These are phyloP conservation scores for Scaptomyza flava DNA, from an alignment of 2,888 invertebrate genomes.

Conservation along the genomic window DNA sequence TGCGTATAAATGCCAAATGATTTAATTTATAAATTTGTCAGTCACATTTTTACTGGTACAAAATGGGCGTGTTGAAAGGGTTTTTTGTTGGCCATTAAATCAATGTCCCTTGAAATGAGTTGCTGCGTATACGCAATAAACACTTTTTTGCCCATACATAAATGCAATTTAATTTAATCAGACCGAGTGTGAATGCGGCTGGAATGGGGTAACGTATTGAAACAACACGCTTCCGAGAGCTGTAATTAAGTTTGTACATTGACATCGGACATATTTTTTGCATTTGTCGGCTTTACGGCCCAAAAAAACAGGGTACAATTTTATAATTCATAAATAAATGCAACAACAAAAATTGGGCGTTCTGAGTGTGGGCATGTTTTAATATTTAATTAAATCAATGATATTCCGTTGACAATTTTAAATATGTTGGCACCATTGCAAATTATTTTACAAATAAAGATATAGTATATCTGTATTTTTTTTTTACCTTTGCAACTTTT, in stretches of 20 bases:
- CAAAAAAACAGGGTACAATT: conserved; percentile 19
- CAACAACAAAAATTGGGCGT: conserved; percentile 16
- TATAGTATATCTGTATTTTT: not conserved
- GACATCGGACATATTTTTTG: conserved; percentile 37
- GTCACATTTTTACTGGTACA: conserved; percentile 22
- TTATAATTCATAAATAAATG: conserved; percentile 41
- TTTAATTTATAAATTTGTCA: conserved; percentile 66
- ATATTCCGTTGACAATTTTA: conserved; percentile 58
- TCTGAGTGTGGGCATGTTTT: conserved; percentile 61
- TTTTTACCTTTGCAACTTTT: conserved; percentile 11
- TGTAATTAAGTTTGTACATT: conserved; percentile 70
- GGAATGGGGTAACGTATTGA: not conserved
- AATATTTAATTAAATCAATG: conserved; percentile 76
- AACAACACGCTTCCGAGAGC: conserved; percentile 19
- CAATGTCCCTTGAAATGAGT: conserved; percentile 40
- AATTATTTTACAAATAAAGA: conserved; percentile 46
- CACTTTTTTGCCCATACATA: conserved; percentile 31
- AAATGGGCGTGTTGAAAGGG: conserved; percentile 4
- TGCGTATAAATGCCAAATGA: conserved; percentile 46
- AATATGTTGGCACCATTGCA: conserved; percentile 37
- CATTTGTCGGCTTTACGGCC: conserved; percentile 1
- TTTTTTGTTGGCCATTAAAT: conserved; percentile 24
- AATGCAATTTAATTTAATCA: conserved; percentile 66
- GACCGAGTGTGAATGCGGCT: conserved; percentile 9
- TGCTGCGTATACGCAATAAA: conserved; percentile 3